Conservation (phyloP, 2,888 invertebrate species). For the Sylvicola cinctus region DNA sequence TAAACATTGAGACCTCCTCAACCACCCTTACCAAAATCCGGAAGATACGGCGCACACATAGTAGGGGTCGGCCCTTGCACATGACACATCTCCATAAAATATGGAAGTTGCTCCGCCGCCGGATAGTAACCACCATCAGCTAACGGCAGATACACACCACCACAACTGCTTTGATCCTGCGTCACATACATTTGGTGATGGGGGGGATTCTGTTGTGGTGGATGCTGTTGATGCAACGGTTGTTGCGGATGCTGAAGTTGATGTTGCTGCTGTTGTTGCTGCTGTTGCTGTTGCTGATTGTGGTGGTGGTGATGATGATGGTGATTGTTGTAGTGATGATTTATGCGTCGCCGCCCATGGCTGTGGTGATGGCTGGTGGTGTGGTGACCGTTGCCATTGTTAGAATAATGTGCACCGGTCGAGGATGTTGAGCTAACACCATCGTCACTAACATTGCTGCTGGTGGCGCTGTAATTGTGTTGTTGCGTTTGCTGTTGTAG, state of each 20-base stretch:
- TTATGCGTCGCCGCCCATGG: neutral
- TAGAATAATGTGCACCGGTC: too few relatives aligned
- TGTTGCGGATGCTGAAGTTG: slow-evolving; percentile 1
- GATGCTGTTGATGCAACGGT: slow-evolving; percentile 1
- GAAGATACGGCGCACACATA: slow-evolving; percentile 45
- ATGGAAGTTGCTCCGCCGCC: slow-evolving; percentile 10
- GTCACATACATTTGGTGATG: slow-evolving; percentile 6
- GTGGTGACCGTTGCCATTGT: neutral
- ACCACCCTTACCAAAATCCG: slow-evolving; percentile 46
- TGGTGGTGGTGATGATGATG: slow-evolving; percentile 3
- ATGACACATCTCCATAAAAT: slow-evolving; percentile 18
- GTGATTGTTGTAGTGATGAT: neutral
- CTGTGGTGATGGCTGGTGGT: neutral
- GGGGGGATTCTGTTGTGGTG: slow-evolving; percentile 3
- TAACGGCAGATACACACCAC: neutral
- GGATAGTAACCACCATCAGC: neutral
- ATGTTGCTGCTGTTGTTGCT: slow-evolving; percentile 1
- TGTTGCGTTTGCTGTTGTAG: neutral
- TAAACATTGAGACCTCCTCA: too few relatives aligned
- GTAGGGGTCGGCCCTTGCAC: slow-evolving; percentile 43
- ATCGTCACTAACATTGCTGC: neutral
- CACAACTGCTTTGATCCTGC: slow-evolving; percentile 1
- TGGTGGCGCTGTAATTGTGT: neutral
- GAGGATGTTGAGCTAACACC: too few relatives aligned
- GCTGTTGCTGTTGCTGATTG: slow-evolving; percentile 1